These are phyloP conservation scores for Lysandra coridon DNA, from an alignment of 2,888 invertebrate genomes.

Conservation along the genomic window DNA sequence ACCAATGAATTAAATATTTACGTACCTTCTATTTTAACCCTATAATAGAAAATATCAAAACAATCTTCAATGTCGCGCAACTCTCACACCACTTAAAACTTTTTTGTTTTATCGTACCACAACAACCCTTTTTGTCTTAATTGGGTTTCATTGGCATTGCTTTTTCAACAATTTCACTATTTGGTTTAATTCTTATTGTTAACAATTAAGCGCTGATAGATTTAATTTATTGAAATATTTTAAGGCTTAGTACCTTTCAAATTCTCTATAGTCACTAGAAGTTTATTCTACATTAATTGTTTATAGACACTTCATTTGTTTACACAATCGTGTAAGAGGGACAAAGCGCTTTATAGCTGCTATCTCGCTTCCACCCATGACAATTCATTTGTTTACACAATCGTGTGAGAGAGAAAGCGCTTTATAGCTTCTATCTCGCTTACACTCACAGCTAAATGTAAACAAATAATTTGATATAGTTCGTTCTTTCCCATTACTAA, in stretches of 20 bases:
- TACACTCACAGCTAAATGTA: not conserved
- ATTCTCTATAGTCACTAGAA: not conserved
- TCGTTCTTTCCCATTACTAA: not conserved
- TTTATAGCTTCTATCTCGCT: not conserved
- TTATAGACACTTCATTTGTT: too few relatives aligned
- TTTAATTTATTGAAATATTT: too few relatives aligned
- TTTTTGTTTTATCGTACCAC: not conserved
- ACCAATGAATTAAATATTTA: too few relatives aligned
- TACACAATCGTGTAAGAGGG: not conserved
- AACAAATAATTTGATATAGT: not conserved
- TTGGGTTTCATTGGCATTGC: not conserved
- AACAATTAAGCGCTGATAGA: not conserved
- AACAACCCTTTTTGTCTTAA: not conserved
- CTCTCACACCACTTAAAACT: not conserved
- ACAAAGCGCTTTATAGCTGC: not conserved
- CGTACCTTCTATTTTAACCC: too few relatives aligned
- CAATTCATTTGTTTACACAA: too few relatives aligned
- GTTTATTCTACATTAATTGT: too few relatives aligned
- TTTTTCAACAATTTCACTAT: too few relatives aligned
- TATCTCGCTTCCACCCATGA: too few relatives aligned
- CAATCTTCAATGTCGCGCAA: too few relatives aligned
- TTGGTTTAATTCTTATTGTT: too few relatives aligned
- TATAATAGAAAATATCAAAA: too few relatives aligned
- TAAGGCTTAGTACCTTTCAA: not conserved
- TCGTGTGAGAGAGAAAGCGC: too few relatives aligned